Evolutionary conservation across 2,797 vertebrate genomes (phyloP).

Genomic region (Anolis apletophallus): DNA sequence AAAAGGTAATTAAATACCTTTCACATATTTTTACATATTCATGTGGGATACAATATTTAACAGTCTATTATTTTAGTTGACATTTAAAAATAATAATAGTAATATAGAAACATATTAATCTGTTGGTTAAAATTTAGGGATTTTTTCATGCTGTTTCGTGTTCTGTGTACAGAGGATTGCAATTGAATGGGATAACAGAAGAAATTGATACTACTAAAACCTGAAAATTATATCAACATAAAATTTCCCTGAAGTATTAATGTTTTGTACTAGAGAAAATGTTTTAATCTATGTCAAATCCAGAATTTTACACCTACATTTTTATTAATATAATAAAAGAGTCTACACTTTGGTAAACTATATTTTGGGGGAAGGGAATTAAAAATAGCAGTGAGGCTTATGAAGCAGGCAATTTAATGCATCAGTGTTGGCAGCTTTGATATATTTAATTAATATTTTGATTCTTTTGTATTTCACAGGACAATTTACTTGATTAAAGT

Average conservation of each 20-base stretch:
- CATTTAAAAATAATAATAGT: slow-evolving; percentile 59
- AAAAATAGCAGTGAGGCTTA: slow-evolving; percentile 69
- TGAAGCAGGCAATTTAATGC: slow-evolving; percentile 78
- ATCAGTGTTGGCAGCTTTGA: slow-evolving; percentile 63
- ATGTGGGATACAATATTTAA: slow-evolving; percentile 82
- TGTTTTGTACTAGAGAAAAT: background rate
- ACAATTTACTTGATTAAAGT: slow-evolving; percentile 83
- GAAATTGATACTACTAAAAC: background rate
- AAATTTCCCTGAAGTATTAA: background rate
- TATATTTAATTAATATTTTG: slow-evolving; percentile 77
- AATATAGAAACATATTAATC: slow-evolving; percentile 73
- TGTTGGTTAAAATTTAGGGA: slow-evolving; percentile 76
- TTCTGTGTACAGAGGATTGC: background rate
- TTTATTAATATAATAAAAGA: background rate
- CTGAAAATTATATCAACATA: background rate
- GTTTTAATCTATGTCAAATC: background rate
- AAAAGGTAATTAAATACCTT: slow-evolving; percentile 99
- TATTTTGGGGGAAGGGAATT: background rate
- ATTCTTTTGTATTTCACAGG: slow-evolving; percentile 82
- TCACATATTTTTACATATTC: slow-evolving; percentile 71
- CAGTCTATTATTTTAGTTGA: slow-evolving; percentile 82
- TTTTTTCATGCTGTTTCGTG: background rate
- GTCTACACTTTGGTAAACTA: background rate
- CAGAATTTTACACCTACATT: background rate
- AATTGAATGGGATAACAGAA: background rate